Evolutionary conservation across 1,140 invertebrate genomes (phyloP), one percentile per base, ranked within the genome.

Genomic region (Oscheius sp.): DNA sequence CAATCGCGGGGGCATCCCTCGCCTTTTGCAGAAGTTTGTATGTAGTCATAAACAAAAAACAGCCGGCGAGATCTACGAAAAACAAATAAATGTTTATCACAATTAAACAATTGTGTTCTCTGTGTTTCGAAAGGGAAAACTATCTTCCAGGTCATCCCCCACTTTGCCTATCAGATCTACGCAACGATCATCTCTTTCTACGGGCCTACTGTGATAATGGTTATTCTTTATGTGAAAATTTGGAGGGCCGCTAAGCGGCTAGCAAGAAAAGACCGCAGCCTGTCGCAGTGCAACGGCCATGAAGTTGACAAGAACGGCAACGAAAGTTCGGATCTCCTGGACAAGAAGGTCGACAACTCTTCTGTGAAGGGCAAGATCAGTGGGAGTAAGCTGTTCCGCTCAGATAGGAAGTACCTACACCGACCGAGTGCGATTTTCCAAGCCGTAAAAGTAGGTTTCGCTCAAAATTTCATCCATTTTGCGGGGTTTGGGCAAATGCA

Each of bases 181-280:
- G 84, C 84, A 78, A 88, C 87, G 20, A 78, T 88, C 20, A 84
- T 87, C 73, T 82, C 87, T 78, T 88, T 88, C 76, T 88, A 88
- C 78, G 74, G 85, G 35, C 87, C 87, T 28, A 80, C 86, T 7
- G 78, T 84, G 32, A 84, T 88, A 3, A 88, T 88, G 87, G 84
- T 88, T 3, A 82, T 86, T 34, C 82, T 88, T 42, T 86, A 88
- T 77, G 83, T 82, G 76, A 82, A 82, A 49, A 87, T 88, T 63
- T 88, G 85, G 84, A 74, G 80, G 52, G 85, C 87, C 1, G 87
- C 87, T 2, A 83, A 84, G 34, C 76, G 84, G 69, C 81, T 88
- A 36, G 83, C 85, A 26, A 84, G 84, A 68, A 82, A 81, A 3
- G 87, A 88, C 62, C 55, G 73, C 34, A 63, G 32, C 35, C 61